Base-by-base conservation (phyloP, 2,113 vertebrate species). In the Pseudopipra pipra region DNA sequence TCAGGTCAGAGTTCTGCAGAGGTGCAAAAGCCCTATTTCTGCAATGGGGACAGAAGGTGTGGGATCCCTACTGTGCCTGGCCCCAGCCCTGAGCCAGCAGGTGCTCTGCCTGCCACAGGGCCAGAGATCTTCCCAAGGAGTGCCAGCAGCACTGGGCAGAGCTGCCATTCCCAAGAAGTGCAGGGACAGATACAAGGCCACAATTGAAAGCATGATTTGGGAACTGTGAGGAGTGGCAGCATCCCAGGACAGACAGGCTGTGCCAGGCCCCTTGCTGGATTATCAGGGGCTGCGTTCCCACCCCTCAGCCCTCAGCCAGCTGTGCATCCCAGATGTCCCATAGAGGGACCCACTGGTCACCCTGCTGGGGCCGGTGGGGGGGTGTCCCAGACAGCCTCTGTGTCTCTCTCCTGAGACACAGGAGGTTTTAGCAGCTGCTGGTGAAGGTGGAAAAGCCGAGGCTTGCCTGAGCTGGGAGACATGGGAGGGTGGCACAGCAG, bases 401-500 rank as follows among this genome's bases (percentile, higher is more conserved):
- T 2, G 6, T 33, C 58, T 35, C 35, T 39, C 31, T 28, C 44
- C 39, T 21, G 20, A 35, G 27, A 24, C n/a, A 14, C 44, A 15
- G 46, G 24, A 16, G 2, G 25, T 9, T 63, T 68, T 4, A 41
- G 75, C 79, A 55, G 67, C 67, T 51, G 67, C 7, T 2, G 3
- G n/a, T 5, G 39, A 35, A 46, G 35, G 8, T 37, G 52, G 54
- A 9, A 78, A 24, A 56, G 24, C 71, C 3, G 0, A 28, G 55
- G 62, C 27, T 74, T 0, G 0, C 37, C 81, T 47, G 15, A 37
- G 21, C 17, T 37, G 65, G 39, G 86, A 15, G 52, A 47, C 24
- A 5, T 0, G 12, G 31, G 14, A n/a, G 39, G 24, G 8, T 25
- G n/a, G 49, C 12, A 20, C 0, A 3, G 78, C 5, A 19, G 85